Evolutionary conservation across 1,140 invertebrate species (phyloP), one percentile per base, ranked within the genome.

Genomic region (Venturia canescens): DNA sequence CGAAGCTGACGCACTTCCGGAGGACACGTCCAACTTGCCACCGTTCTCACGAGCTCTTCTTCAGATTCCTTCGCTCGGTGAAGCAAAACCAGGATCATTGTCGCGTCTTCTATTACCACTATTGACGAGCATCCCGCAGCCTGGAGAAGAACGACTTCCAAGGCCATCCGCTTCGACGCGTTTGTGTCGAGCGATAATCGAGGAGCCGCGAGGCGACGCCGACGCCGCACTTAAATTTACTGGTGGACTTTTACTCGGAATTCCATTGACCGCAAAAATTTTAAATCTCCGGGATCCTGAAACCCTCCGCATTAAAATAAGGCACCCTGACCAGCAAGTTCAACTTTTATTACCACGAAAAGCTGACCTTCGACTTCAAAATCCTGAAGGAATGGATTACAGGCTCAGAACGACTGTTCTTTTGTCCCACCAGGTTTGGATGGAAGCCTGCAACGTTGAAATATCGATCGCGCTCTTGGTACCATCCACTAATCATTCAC

Each of bases 211-310:
- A 80, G 95, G 94, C 4, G 94, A 97, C 85, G 94, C 94, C 21
- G 98, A 99, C 88, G 95, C 94, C 75, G 95, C 97, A 9, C 90
- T 98, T n/a, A 98, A 98, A 89, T 98, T 99, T 87, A 98, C 97
- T 23, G 97, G 98, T 0, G 98, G 98, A 0, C 93, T 99, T 0
- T 94, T 98, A 29, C 94, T 98, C 44, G 96, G 96, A 23, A 95
- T 99, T 31, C 95, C 95, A 13, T 92, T 99, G 50, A 96, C 98
- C 86, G 97, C 97, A 0, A 96, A 97, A 88, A 94, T 99, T 80
- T 93, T 94, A 66, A 96, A 98, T 92, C 92, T 98, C 67, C 93
- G 94, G 26, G 94, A 97, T 89, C 92, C 96, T 3, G 91, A 91
- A 79, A 93, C 94, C 80, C 92, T 99, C 71, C 93, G 97, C 79